Base-by-base conservation (phyloP, 2,113 vertebrate species). In the Burhinus bistriatus region DNA sequence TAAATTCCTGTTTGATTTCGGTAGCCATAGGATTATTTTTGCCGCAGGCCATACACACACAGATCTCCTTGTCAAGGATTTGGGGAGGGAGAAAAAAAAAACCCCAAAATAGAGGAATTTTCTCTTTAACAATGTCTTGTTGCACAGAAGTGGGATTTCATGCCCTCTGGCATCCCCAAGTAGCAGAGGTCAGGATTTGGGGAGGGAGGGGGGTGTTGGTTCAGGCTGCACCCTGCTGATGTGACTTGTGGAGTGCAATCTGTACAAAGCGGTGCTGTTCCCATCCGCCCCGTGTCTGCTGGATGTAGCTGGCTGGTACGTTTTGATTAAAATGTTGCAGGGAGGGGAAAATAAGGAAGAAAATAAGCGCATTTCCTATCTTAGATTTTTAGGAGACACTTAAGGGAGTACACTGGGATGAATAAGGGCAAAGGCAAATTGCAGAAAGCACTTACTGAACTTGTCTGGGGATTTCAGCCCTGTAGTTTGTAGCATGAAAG, bases 381-480 rank as follows among this genome's bases (percentile, higher is more conserved):
- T 15, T 13, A 12, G 78, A 18, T 71, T 91, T 95, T 87, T 83
- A 71, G 90, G 90, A 87, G 70, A 55, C 76, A 51, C 94, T 97
- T 75, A 42, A 70, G 87, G 87, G 91, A 96, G 94, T 32, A 1
- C 18, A 0, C 69, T 68, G 47, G 83, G 62, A n/a, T 66, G 94
- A 72, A 42, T 6, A 15, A 80, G 83, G 85, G 93, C 88, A 85
- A 20, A 71, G 90, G 83, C 36, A 0, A 83, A 12, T 55, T 91
- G 83, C 91, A 93, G 6, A 88, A 89, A 95, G 95, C 94, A 72
- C 90, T 96, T 66, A 30, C 40, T 26, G 44, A 78, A 5, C 86
- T 94, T 42, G 69, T 80, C 90, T 82, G 68, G 84, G 87, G 92
- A 92, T 89, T 94, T 89, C 40, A 78, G 71, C 81, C 15, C 6